A percentile compares a stretch with the other conserved stretches of the same genome.
These are phyloP conservation scores for Drosophila pallidifrons DNA, from an alignment of 1,140 invertebrate species.

Conservation along the genomic window DNA sequence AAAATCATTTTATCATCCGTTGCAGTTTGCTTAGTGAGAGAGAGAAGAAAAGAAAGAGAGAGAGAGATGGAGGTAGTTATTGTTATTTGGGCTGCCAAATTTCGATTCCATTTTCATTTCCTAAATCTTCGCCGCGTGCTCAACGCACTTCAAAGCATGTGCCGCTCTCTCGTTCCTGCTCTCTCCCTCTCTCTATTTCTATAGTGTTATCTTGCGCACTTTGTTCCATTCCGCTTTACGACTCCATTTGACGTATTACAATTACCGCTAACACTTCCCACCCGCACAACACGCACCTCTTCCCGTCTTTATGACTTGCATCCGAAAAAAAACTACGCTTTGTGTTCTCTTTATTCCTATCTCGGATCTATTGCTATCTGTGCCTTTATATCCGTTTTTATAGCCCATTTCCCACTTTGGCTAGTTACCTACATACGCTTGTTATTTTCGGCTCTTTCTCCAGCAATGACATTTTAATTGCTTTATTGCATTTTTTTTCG, in stretches of 20 bases:
- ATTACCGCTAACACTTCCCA: constrained; percentile 40
- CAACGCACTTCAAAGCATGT: constrained; percentile 30
- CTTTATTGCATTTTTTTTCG: constrained; percentile 65
- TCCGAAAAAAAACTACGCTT: constrained; percentile 27
- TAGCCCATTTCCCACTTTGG: constrained; percentile 73
- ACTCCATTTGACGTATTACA: constrained; percentile 25
- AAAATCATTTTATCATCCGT: constrained; percentile 53
- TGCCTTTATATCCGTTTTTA: constrained; percentile 80
- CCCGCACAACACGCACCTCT: constrained; percentile 19
- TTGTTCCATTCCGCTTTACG: constrained; percentile 32
- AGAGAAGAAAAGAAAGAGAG: background rate
- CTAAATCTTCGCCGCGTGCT: constrained; percentile 10
- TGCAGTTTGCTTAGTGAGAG: constrained; percentile 28
- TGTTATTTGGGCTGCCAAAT: constrained; percentile 5
- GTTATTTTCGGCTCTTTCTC: constrained; percentile 27
- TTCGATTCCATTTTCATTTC: constrained; percentile 4
- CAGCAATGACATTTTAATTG: constrained; percentile 82
- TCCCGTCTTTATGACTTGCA: constrained; percentile 69
- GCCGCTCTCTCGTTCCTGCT: background rate
- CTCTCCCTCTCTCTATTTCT: background rate
- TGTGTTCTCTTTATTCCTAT: constrained; percentile 56
- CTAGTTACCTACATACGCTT: constrained; percentile 20
- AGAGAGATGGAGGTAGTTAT: background rate
- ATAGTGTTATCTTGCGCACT: constrained; percentile 39
- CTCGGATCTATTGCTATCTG: constrained; percentile 51